Evolutionary conservation across 2,797 vertebrate genomes (phyloP).

Genomic region (Periophthalmus magnuspinnatus): DNA sequence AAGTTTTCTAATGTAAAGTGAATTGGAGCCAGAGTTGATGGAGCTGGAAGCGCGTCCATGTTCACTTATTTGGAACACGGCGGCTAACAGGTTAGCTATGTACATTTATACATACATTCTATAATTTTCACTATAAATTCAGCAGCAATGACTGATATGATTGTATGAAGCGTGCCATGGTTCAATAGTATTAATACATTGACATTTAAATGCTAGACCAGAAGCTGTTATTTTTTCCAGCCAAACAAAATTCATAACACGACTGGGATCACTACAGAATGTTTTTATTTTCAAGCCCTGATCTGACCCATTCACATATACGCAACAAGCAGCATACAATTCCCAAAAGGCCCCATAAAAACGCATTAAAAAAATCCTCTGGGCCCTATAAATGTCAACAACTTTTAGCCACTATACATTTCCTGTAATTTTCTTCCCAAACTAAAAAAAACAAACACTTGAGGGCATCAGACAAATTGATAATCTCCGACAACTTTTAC

Average conservation of each 20-base stretch:
- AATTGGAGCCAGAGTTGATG: too few relatives aligned
- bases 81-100: too few relatives aligned
- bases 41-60: too few relatives aligned
- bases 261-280: not conserved
- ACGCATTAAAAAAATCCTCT: not conserved
- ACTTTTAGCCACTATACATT: not conserved
- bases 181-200: not conserved
- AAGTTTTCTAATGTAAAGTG: too few relatives aligned
- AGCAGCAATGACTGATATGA: too few relatives aligned
- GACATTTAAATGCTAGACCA: not conserved
- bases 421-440: too few relatives aligned
- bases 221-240: not conserved
- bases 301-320: not conserved
- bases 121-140: too few relatives aligned
- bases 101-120: too few relatives aligned
- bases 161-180: not conserved
- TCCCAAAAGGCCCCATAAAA: constrained; percentile 3
- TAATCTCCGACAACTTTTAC: not conserved
- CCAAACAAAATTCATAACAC: not conserved
- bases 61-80: too few relatives aligned
- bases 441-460: not conserved
- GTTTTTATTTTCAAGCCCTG: not conserved
- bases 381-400: constrained; percentile 4
- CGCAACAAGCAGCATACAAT: not conserved
- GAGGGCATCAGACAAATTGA: constrained; percentile 10